phyloP scores from a whole-genome alignment of 2,113 vertebrate genomes.

The Dipodomys stephensi region DNA sequence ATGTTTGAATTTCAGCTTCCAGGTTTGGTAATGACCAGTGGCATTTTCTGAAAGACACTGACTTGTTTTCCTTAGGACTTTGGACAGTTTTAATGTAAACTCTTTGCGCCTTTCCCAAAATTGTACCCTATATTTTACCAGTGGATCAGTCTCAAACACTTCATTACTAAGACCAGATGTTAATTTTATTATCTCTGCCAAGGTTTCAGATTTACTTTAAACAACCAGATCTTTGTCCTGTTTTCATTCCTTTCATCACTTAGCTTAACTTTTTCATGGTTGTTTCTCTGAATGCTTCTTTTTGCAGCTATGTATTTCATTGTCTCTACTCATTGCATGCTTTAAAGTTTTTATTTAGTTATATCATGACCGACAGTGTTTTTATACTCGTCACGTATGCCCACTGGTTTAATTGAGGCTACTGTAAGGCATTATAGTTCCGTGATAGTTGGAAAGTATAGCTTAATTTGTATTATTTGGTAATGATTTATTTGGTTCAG shows the following conservation, averaged over 20 bases:
- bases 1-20: background rate
- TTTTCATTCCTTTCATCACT: constrained; percentile 50
- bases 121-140: constrained; percentile 35
- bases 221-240: background rate
- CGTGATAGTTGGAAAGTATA: background rate
- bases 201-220: constrained; percentile 40
- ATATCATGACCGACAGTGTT: background rate
- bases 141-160: constrained; percentile 32
- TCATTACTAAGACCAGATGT: constrained; percentile 36
- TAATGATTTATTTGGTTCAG: constrained; percentile 41
- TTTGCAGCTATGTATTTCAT: background rate
- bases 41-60: background rate
- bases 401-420: background rate
- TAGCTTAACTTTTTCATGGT: background rate
- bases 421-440: constrained; percentile 10
- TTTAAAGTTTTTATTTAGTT: background rate
- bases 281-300: background rate
- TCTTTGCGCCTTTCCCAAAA: background rate
- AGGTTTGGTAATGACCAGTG: background rate
- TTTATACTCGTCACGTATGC: background rate
- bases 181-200: constrained; percentile 46
- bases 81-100: background rate
- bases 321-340: background rate
- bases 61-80: constrained; percentile 13
- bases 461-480: constrained; percentile 18